These are phyloP conservation scores for Nemoura dubitans DNA, from an alignment of 2,888 invertebrate species.

Conservation along the genomic window DNA sequence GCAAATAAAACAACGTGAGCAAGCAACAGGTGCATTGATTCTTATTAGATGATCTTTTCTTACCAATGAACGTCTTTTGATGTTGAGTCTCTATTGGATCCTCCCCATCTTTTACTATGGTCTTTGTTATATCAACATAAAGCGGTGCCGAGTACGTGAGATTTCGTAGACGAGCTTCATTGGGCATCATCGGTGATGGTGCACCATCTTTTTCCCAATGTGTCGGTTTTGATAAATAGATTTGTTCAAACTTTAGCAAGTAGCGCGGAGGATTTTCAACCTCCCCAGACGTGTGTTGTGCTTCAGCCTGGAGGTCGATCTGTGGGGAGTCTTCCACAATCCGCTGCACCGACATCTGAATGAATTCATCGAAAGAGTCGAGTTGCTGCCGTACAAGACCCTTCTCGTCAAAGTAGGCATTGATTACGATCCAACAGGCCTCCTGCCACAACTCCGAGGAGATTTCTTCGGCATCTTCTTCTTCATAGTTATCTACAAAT, in stretches of 20 bases:
- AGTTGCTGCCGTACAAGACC: conserved; percentile 98
- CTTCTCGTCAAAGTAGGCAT: conserved; percentile 99
- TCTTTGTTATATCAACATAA: conserved; percentile 99
- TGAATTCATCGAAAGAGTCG: conserved; percentile 99
- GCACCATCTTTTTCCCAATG: conserved; percentile 99
- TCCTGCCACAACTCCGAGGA: conserved; percentile 99
- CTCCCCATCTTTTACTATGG: conserved; percentile 88
- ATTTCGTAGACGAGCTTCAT: conserved; percentile 96
- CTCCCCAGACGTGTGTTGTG: conserved; percentile 94
- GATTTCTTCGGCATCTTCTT: conserved; percentile 93
- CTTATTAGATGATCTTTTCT: conserved; percentile 25
- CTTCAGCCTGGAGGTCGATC: conserved; percentile 96
- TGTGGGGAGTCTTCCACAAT: conserved; percentile 99
- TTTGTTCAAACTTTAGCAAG: conserved; percentile 96
- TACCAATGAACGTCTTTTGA: conserved; percentile 74
- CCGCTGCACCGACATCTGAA: conserved; percentile 99
- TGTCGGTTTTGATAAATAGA: conserved; percentile 98
- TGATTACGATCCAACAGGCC: conserved; percentile 99
- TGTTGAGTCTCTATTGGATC: conserved; percentile 82
- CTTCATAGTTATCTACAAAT: conserved; percentile 70
- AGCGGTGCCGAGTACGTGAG: conserved; percentile 97
- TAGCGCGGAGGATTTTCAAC: conserved; percentile 92
- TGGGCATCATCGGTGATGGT: conserved; percentile 99
- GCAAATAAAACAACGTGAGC: background rate
- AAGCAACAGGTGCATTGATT: no score